Base-by-base conservation (phyloP, 2,113 vertebrate species). In the Galemys pyrenaicus region DNA sequence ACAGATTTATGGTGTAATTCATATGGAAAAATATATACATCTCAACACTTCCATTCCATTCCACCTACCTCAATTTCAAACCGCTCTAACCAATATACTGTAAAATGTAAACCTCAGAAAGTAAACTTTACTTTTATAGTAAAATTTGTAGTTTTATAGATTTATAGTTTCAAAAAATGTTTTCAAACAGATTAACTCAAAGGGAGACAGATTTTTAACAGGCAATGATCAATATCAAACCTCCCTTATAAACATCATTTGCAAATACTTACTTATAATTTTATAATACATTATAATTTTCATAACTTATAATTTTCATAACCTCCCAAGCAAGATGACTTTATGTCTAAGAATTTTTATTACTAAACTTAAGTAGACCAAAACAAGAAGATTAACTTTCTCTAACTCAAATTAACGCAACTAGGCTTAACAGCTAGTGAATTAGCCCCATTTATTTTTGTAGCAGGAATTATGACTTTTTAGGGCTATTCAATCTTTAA, bases 21-120 rank as follows among this genome's bases (percentile, higher is more conserved):
- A 88, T 28, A 88, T 94, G 64, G 71, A 97, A 62, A 81, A 60
- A 83, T 89, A 94, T 85, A 91, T 30, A 37, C 17, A 86, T 84
- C 41, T 73, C 79, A 94, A 73, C 10, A 77, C 92, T 92, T 83
- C 51, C 56, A 89, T 75, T 13, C 73, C 32, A 90, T 78, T 84
- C 24, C 87, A 80, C 70, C 79, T 62, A 62, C 71, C 62, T 85
- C 56, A 81, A 65, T 68, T 46, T 90, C 60, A 44, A 30, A 54
- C n/a, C 51, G 92, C 30, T 89, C 39, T 81, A 88, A 62, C 26
- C 26, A 67, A 58, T 68, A 0, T 58, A 71, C 19, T 77, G 30
- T 86, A 87, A 93, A 64, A 32, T 62, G 37, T 92, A 75, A 94
- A 67, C 6, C 46, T 82, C 15, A 87, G 84, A 88, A 88, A 91